phyloP scores from a whole-genome alignment of 2,797 vertebrate species.

The Pterois miles region DNA sequence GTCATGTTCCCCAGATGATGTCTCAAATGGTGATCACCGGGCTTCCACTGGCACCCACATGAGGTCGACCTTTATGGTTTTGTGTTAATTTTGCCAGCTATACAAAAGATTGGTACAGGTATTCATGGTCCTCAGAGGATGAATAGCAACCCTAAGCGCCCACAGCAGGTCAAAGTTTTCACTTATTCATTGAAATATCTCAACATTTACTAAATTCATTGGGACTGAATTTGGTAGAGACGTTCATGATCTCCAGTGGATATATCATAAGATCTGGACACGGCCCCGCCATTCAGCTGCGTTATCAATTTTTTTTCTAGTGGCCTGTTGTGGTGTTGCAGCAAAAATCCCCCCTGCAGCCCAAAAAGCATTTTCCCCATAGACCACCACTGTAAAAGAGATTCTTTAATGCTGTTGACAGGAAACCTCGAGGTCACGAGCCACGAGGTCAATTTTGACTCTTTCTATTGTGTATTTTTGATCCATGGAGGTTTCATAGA shows the following conservation, averaged over 20 bases:
- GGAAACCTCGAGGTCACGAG: no score
- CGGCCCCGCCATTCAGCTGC: accelerated
- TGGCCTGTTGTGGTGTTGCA: no score
- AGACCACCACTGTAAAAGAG: no score
- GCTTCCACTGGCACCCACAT: neutral
- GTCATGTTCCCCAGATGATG: neutral
- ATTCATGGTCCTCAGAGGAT: neutral
- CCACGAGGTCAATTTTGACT: no score
- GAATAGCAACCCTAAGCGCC: accelerated
- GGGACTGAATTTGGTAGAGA: neutral
- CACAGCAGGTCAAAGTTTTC: neutral
- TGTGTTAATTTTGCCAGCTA: neutral
- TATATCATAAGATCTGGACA: no score
- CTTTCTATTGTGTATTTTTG: no score
- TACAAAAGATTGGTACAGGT: neutral
- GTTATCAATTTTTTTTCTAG: accelerated
- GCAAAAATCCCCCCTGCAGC: no score
- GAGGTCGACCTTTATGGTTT: neutral
- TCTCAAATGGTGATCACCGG: neutral
- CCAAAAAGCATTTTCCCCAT: no score
- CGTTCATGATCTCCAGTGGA: no score
- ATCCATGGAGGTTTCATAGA: no score
- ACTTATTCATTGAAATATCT: neutral
- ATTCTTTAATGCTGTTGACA: no score
- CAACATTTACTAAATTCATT: neutral